Base-by-base conservation (phyloP, 2,797 vertebrate genomes). In the Oreochromis mossambicus region DNA sequence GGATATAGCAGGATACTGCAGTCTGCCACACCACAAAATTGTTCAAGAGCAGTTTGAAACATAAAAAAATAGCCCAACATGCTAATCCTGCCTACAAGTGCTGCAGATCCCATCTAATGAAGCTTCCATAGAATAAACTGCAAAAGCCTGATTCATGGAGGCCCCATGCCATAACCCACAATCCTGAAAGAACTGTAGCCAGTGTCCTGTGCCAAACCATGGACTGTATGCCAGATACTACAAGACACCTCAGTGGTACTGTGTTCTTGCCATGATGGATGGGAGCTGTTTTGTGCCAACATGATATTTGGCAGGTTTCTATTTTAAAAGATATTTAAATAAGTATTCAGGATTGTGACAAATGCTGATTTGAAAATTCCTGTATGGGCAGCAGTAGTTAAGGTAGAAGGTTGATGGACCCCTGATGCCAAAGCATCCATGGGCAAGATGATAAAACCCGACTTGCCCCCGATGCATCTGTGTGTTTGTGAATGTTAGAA, bases 201-300 rank as follows among this genome's bases (percentile, higher is more conserved):
- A 2, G 15, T 5, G 68, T 73, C 68, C 68, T 5, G 41, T 73
- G 68, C 43, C 41, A 73, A 29, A 73, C 41, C 41, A 32, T 29
- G 46, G 4, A 48, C 46, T 29, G 5, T 29, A 46, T 29, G 41
- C 66, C 6, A 73, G 68, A 29, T 48, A 48, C 68, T 29, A 19
- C 41, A 48, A 73, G 68, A 73, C 68, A 73, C 68, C 41, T 2
- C 43, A 73, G 15, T 29, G 43, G 43, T 73, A 0, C 68, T 12
- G 24, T 29, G 41, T 19, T 3, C 15, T 73, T 73, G 41, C 41
- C 26, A 26, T 46, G 14, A 73, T 12, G 38, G 21, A 21, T 70
- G 21, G 21, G 8, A 73, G 66, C 66, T 19, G 41, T 73, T 73
- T 73, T 73, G 58, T 73, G 66, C 21, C 68, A 73, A 46, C 24